Conservation (phyloP, 92 coral and sea anemone genomes). For the Diadumene lineata region DNA sequence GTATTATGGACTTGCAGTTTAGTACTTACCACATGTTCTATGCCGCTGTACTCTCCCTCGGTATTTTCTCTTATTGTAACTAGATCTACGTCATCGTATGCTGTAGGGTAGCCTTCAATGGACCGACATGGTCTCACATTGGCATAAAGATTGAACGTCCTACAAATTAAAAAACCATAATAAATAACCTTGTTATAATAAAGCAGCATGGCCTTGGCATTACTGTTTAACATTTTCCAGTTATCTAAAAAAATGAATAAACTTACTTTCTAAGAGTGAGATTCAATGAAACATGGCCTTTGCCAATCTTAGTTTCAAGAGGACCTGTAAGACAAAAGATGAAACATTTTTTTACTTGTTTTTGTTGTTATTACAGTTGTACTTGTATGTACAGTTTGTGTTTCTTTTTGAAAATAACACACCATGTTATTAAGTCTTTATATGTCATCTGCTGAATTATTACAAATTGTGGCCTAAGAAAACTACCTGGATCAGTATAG, state of each 20-base stretch:
- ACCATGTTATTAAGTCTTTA: no score
- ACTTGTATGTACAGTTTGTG: no score
- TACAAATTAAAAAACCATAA: constrained; percentile 11
- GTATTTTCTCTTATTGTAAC: constrained; percentile 98
- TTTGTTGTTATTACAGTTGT: background rate
- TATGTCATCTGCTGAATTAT: no score
- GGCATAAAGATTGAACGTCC: constrained; percentile 92
- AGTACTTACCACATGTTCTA: constrained; percentile 89
- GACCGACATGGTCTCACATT: constrained; percentile 98
- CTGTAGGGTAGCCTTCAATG: constrained; percentile 96
- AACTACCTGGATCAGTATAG: background rate
- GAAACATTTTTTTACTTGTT: background rate
- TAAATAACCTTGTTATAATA: background rate
- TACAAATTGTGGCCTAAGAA: no score
- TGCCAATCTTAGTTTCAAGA: constrained; percentile 95
- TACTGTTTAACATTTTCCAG: no score
- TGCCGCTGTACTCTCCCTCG: constrained; percentile 99
- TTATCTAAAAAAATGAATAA: background rate
- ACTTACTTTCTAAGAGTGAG: constrained; percentile 85
- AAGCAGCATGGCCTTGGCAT: background rate
- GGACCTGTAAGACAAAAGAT: constrained; percentile 63
- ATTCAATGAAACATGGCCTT: constrained; percentile 97
- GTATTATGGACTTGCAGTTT: no score
- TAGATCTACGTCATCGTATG: constrained; percentile 78
- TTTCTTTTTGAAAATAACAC: no score